Base-by-base conservation (phyloP, 1,140 invertebrate species). In the Euwallacea similis region DNA sequence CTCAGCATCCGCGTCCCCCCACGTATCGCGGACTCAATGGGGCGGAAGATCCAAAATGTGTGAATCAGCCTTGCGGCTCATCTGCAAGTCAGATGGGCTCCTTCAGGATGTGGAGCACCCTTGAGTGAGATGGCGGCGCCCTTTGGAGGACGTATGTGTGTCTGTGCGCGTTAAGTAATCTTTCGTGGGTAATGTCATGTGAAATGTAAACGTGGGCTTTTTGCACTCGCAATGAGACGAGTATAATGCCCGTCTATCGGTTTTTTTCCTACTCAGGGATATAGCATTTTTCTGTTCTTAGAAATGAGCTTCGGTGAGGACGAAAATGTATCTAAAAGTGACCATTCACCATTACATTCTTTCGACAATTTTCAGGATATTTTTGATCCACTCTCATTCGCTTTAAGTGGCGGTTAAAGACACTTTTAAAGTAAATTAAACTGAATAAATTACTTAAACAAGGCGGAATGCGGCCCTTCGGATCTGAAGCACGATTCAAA, bases 1-100 rank as follows among this genome's bases (percentile, higher is more conserved):
- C 21, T 33, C 21, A 33, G 21, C 21, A 33, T 33, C 21, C 21
- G 21, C 21, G 21, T 33, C 21, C 21, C 66, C 56, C 42, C 13
- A 63, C 61, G 47, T 43, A 63, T 54, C 44, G 53, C 67, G 46
- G 13, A 60, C 9, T 69, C 67, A 69, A 69, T 69, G 67, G 47
- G 15, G 11, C 54, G 67, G 58, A 69, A 69, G 53, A 63, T 16
- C 47, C 67, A 63, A 69, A 67, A 67, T 59, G 67, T 69, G 67
- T 69, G 67, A 69, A 69, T 69, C 67, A 69, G 59, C 33, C 67
- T 65, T 65, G 58, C 59, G 67, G 59, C 59, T 69, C 67, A 69
- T 69, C 67, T 69, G 67, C 58, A 62, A 62, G 58, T 62, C 67
- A 69, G 67, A 69, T 69, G 33, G 13, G 41, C 67, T 69, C 67